phyloP scores from a whole-genome alignment of 2,797 vertebrate species.

The Petrocephalus schoutedeni region DNA sequence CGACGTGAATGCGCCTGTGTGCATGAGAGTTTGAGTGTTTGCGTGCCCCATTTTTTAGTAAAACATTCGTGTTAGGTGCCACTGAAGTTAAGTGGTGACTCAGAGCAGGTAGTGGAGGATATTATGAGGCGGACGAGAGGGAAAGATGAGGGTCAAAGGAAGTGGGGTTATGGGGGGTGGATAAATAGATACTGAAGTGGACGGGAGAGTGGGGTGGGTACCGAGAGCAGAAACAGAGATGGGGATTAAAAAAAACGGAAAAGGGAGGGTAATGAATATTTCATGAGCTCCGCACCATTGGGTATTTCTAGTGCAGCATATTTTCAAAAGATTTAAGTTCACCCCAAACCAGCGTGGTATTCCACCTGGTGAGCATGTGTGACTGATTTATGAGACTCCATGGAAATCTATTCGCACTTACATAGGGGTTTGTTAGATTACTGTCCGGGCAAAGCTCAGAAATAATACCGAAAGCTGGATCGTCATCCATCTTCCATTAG shows the following conservation, averaged over 20 bases:
- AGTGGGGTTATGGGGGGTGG: background rate
- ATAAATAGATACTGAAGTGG: background rate
- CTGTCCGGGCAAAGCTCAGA: background rate
- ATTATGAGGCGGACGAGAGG: background rate
- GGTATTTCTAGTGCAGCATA: background rate
- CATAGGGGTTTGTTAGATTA: background rate
- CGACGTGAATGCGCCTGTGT: background rate
- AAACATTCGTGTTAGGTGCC: background rate
- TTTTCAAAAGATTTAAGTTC: background rate
- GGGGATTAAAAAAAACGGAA: background rate
- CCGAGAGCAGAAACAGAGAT: background rate
- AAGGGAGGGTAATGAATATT: slow-evolving; percentile 16
- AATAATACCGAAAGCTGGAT: background rate
- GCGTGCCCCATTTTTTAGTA: background rate
- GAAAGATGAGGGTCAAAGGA: background rate
- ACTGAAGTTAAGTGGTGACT: background rate
- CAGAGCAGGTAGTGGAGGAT: background rate
- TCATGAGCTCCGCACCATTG: background rate
- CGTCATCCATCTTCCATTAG: background rate
- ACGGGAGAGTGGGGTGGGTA: background rate
- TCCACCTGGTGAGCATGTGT: background rate
- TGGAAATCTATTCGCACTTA: background rate
- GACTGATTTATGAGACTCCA: background rate
- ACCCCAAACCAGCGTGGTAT: background rate
- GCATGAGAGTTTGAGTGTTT: background rate